Conservation (phyloP, 2,113 vertebrate genomes). For the Gnathochromis pfefferi region DNA sequence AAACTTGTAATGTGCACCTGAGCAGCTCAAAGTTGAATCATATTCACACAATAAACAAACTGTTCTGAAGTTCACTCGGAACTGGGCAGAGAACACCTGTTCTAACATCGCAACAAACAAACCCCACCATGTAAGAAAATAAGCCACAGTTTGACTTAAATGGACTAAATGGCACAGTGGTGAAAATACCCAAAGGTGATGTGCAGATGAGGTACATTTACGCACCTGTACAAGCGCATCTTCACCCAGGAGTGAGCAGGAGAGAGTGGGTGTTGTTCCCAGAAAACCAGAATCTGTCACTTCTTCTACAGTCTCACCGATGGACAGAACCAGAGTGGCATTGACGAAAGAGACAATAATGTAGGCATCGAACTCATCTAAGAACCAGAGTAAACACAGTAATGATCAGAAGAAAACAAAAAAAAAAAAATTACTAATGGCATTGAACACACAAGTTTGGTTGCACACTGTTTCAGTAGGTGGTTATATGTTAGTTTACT, state of each 20-base stretch:
- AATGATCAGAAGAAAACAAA: not conserved
- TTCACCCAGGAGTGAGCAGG: slow-evolving; percentile 93
- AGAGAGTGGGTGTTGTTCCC: slow-evolving; percentile 95
- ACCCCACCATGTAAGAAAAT: not conserved
- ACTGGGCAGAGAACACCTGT: not conserved
- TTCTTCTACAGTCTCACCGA: slow-evolving; percentile 98
- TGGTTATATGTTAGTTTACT: not conserved
- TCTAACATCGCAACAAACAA: not conserved
- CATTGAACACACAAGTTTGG: not conserved
- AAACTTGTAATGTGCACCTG: not conserved
- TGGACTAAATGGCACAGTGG: not conserved
- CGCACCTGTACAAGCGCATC: slow-evolving; percentile 94
- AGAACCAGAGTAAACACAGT: not conserved
- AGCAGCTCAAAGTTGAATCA: not conserved
- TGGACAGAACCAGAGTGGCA: slow-evolving; percentile 92
- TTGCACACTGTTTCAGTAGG: not conserved
- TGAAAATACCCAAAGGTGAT: not conserved
- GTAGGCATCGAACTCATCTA: slow-evolving; percentile 98
- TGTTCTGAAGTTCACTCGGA: not conserved
- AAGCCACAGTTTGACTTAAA: not conserved
- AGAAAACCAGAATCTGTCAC: slow-evolving; percentile 97
- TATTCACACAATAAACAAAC: not conserved
- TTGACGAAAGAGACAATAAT: slow-evolving; percentile 99
- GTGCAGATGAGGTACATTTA: not conserved
- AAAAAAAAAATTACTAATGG: not conserved